Base-by-base conservation (phyloP, 2,113 vertebrate genomes). In the Cyphomyrus discorhynchus region DNA sequence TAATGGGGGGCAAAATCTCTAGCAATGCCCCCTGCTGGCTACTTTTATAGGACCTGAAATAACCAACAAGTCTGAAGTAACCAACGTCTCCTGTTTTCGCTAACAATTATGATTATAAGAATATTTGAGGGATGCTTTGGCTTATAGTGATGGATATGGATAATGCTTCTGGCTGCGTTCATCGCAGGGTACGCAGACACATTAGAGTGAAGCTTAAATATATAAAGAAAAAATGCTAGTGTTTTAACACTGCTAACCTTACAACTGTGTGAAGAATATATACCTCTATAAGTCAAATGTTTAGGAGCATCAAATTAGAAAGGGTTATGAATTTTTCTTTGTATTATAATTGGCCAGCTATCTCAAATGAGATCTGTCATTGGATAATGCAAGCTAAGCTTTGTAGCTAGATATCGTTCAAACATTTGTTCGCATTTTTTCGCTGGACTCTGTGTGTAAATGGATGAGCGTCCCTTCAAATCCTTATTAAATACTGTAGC, bases 321-420 rank as follows among this genome's bases (percentile, higher is more conserved):
- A 84, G 45, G 17, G 45, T 47, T 84, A 47, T 21, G 45, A 82
- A 45, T 17, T 82, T 82, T 82, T 21, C 42, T 8, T 21, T 42
- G 35, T 24, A 45, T 45, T 8, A 82, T 45, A 45, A 82, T 82
- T 82, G 42, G 15, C 39, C 15, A 82, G 13, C 35, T 45, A 82
- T 82, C 77, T 82, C 5, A 84, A 84, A 47, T 84, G 42, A 80
- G 42, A 80, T 80, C 74, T 80, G 35, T 80, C 74, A 39, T 42
- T 80, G 74, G 74, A 84, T 27, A 45, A 84, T 84, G 39, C 82
- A n/a, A 47, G 24, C 82, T 84, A 84, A 84, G 82, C 82, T 47
- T 84, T 84, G 45, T 84, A 77, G 70, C 70, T 39, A 77, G 70
- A 77, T 77, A 77, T 77, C 4, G 35, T 35, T 77, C 70, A 77